These are phyloP conservation scores for Euproctis similis DNA, from an alignment of 2,888 invertebrate species.

Conservation along the genomic window DNA sequence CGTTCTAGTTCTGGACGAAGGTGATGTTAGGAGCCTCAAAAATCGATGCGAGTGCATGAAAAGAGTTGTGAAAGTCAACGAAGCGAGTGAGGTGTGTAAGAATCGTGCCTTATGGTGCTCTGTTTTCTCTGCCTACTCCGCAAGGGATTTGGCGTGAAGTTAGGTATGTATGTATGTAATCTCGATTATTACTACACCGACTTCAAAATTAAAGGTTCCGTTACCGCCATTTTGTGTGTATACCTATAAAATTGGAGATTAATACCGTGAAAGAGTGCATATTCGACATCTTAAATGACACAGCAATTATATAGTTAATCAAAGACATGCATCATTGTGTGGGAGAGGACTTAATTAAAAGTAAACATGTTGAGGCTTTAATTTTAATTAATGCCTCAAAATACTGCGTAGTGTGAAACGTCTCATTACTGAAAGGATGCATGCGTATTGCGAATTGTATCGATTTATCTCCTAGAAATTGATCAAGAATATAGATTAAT, in stretches of 20 bases:
- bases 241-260: neutral
- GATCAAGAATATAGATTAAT: slow-evolving; percentile 14
- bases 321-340: slow-evolving; percentile 22
- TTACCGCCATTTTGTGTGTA: too few relatives aligned
- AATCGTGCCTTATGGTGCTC: too few relatives aligned
- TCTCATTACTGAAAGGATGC: slow-evolving; percentile 23
- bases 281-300: slow-evolving; percentile 3
- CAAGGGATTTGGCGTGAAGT: too few relatives aligned
- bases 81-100: too few relatives aligned
- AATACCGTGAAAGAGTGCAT: neutral
- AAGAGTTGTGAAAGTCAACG: too few relatives aligned
- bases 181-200: too few relatives aligned
- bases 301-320: slow-evolving; percentile 13
- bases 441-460: slow-evolving; percentile 9
- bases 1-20: too few relatives aligned
- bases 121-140: too few relatives aligned
- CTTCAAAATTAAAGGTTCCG: too few relatives aligned
- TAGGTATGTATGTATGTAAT: too few relatives aligned
- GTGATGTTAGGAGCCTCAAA: too few relatives aligned
- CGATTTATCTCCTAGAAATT: slow-evolving; percentile 15
- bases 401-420: slow-evolving; percentile 12
- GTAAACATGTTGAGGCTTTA: slow-evolving; percentile 11
- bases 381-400: slow-evolving; percentile 6
- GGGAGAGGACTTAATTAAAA: slow-evolving; percentile 19
- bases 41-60: too few relatives aligned